Evolutionary conservation across 1,140 invertebrate species (phyloP).

Genomic region (Epicauta chinensis): DNA sequence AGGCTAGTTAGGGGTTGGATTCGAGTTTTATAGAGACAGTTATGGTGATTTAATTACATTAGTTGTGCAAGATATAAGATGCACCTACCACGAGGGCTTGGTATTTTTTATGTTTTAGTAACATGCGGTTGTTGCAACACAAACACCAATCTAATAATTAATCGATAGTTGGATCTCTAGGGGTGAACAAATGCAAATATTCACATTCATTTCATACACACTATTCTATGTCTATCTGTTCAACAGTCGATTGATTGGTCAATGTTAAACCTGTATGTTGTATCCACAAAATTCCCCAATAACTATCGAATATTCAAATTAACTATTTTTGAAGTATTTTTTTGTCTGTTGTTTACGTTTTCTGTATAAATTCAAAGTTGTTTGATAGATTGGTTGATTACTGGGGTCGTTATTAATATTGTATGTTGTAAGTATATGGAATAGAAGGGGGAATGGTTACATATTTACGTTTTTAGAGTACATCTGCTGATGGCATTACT

Average conservation of each 20-base stretch:
- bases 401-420: too few species aligned
- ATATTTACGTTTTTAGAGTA: constrained; percentile 14
- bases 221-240: constrained; percentile 5
- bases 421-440: too few species aligned
- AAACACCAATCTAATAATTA: constrained; percentile 18
- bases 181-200: constrained; percentile 16
- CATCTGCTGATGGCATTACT: constrained; percentile 12
- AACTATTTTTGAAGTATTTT: too few species aligned
- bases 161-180: constrained; percentile 16
- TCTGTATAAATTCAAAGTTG: too few species aligned
- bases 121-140: constrained; percentile 16
- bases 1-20: too few species aligned
- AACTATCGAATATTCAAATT: too few species aligned
- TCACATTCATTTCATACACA: constrained; percentile 16
- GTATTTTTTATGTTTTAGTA: constrained; percentile 16
- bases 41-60: too few species aligned
- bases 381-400: too few species aligned
- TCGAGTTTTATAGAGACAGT: too few species aligned
- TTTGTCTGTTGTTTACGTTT: too few species aligned
- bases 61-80: too few species aligned
- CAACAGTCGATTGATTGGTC: constrained; percentile 13
- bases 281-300: too few species aligned
- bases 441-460: background rate
- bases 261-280: constrained; percentile 1
- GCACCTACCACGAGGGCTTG: constrained; percentile 4